Base-by-base conservation (phyloP, 2,113 vertebrate genomes). In the Etheostoma cragini region DNA sequence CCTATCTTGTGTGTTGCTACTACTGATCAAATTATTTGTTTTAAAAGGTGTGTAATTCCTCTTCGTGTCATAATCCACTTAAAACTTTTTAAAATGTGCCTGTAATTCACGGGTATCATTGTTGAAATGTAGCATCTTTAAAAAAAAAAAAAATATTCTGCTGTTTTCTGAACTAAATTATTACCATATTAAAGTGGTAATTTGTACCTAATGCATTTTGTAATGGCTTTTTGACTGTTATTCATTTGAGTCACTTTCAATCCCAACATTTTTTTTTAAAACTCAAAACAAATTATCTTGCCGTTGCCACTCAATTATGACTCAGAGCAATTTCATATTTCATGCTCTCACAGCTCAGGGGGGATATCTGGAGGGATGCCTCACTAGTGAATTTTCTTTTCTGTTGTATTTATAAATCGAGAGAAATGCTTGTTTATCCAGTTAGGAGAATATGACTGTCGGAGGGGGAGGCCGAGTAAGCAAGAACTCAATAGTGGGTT, bases 371-470 rank as follows among this genome's bases (percentile, higher is more conserved):
- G 30, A 63, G 73, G 65, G 21, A 80, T 42, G 74, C 38, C 24
- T 80, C 62, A 16, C n/a, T 49, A 24, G 66, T 58, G 65, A 65
- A 64, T 83, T 76, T 68, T 66, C 52, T 86, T 83, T 84, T 65
- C 49, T 56, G 45, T 86, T 86, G 68, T 11, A 76, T 76, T 58
- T 42, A 79, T 61, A 57, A n/a, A n/a, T 84, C 63, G 2, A 66
- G 63, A 82, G 54, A 80, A 82, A 75, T 61, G 61, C 84, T 84
- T 87, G 76, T 87, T 90, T 83, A 81, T 87, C 68, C 17, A 0
- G 77, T 85, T 82, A 73, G 62, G 56, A 76, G 82, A 73, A 65
- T 63, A 84, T 63, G 83, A 54, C 72, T 52, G 45, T 83, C 24
- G 21, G 53, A 65, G 6, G 75, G 42, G 52, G 50, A 22, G 50